phyloP scores from a whole-genome alignment of 2,888 invertebrate genomes.

The Torymus texanus region DNA sequence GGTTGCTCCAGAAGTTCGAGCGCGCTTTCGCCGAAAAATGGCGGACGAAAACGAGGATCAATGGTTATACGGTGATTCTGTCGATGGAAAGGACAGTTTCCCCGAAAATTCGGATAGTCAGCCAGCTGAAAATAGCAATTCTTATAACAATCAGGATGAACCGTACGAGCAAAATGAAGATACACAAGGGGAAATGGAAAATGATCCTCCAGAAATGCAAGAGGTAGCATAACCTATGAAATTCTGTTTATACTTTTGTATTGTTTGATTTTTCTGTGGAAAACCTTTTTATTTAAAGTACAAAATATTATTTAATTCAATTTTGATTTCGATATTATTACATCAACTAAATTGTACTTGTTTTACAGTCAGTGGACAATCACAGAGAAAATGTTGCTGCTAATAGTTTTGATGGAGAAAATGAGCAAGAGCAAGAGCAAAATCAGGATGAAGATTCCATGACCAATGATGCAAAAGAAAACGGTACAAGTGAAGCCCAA shows the following conservation, averaged over 20 bases:
- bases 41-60: slow-evolving; percentile 89
- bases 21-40: slow-evolving; percentile 74
- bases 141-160: slow-evolving; percentile 63
- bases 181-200: slow-evolving; percentile 34
- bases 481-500: slow-evolving; percentile 73
- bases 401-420: slow-evolving; percentile 37
- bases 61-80: slow-evolving; percentile 91
- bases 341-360: neutral
- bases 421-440: slow-evolving; percentile 26
- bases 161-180: slow-evolving; percentile 58
- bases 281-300: neutral
- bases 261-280: slow-evolving; percentile 31
- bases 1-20: neutral
- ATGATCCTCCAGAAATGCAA: slow-evolving; percentile 34
- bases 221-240: slow-evolving; percentile 69
- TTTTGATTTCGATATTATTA: neutral
- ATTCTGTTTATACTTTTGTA: slow-evolving; percentile 47
- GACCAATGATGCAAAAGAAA: slow-evolving; percentile 74
- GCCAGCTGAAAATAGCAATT: slow-evolving; percentile 68
- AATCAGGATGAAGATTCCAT: slow-evolving; percentile 52
- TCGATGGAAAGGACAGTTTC: slow-evolving; percentile 74
- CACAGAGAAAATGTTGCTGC: slow-evolving; percentile 2
- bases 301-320: neutral
- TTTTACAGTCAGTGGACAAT: slow-evolving; percentile 42
- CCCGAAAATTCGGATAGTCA: slow-evolving; percentile 63